A percentile compares a stretch with the other conserved stretches of the same genome.
These are phyloP conservation scores for Theretra japonica DNA, from an alignment of 2,888 invertebrate genomes.

Conservation along the genomic window DNA sequence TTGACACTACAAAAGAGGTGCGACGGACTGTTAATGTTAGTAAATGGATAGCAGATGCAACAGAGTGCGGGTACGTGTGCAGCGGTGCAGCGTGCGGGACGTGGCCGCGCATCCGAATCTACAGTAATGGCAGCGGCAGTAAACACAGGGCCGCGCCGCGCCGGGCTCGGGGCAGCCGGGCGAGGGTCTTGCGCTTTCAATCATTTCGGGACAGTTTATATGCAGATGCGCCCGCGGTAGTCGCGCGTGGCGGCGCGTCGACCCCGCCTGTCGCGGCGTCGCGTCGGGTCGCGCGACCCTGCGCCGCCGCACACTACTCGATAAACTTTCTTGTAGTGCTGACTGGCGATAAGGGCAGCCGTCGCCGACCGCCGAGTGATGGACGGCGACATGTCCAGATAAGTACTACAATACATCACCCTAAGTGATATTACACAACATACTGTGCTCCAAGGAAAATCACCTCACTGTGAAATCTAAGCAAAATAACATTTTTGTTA, in stretches of 20 bases:
- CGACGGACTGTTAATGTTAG: background rate
- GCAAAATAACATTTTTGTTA: no score
- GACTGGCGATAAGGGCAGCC: background rate
- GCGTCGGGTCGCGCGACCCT: background rate
- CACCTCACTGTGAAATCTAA: no score
- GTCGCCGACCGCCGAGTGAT: background rate
- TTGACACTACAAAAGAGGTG: background rate
- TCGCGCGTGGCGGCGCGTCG: background rate
- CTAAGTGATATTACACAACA: no score
- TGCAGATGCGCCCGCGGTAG: background rate
- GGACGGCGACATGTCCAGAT: background rate
- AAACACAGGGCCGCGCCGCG: background rate
- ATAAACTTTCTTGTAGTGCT: background rate
- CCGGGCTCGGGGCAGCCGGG: background rate
- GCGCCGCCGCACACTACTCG: background rate
- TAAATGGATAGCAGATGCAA: background rate
- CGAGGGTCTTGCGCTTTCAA: conserved; percentile 3
- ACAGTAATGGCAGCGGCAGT: background rate
- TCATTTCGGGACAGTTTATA: conserved; percentile 7
- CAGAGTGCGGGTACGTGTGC: conserved; percentile 7
- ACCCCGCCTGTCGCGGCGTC: background rate
- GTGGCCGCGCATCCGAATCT: conserved; percentile 8
- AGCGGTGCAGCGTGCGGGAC: no score
- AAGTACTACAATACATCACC: background rate
- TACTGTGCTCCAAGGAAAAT: no score